phyloP scores from a whole-genome alignment of 2,888 invertebrate genomes.

The Eupithecia subfuscata region DNA sequence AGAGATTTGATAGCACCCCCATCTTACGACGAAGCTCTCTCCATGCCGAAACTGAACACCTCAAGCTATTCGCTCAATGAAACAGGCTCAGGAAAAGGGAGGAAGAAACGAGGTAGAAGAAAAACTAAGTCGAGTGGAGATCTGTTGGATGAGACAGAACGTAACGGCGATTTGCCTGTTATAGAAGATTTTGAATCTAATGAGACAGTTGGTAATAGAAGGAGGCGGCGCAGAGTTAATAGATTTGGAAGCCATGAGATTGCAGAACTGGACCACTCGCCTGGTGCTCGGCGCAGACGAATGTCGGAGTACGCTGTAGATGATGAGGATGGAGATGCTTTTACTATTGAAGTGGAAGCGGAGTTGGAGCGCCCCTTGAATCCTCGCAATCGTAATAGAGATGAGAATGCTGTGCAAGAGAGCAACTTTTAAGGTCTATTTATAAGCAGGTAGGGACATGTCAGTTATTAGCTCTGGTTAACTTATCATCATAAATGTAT shows the following conservation, averaged over 20 bases:
- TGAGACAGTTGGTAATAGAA: constrained; percentile 57
- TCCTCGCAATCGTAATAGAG: constrained; percentile 62
- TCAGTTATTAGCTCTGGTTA: constrained; percentile 4
- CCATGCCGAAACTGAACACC: constrained; percentile 87
- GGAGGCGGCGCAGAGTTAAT: constrained; percentile 60
- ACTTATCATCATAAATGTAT: not conserved
- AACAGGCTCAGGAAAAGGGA: constrained; percentile 72
- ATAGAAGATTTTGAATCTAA: constrained; percentile 66
- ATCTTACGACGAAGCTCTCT: constrained; percentile 90
- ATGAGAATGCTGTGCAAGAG: constrained; percentile 75
- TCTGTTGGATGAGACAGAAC: constrained; percentile 76
- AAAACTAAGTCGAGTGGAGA: constrained; percentile 82
- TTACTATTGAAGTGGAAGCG: constrained; percentile 68
- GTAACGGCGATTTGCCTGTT: constrained; percentile 69
- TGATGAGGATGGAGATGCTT: constrained; percentile 53
- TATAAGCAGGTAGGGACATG: not conserved
- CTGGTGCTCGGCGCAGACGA: constrained; percentile 72
- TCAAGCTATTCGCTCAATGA: constrained; percentile 84
- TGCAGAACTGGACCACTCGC: constrained; percentile 74
- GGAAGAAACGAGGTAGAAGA: constrained; percentile 71
- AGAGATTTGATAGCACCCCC: constrained; percentile 88
- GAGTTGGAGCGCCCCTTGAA: constrained; percentile 65
- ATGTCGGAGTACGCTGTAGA: constrained; percentile 68
- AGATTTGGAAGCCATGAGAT: constrained; percentile 79
- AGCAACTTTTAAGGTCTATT: constrained; percentile 64